Evolutionary conservation across 2,888 invertebrate species (phyloP).

Genomic region (Drosophila demipolita): DNA sequence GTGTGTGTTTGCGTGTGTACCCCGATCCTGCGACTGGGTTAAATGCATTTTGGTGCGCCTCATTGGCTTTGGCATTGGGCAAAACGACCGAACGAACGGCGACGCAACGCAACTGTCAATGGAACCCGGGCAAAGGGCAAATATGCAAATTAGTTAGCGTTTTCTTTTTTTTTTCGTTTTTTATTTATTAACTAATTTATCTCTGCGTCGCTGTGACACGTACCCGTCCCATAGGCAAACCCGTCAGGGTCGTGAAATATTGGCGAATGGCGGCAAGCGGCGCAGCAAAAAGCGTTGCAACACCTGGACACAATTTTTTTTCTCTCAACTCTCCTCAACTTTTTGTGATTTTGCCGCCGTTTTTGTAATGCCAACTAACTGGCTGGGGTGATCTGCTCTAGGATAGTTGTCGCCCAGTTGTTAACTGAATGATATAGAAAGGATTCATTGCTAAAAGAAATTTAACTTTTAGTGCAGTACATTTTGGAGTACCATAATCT

Average conservation of each 20-base stretch:
- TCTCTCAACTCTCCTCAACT: conserved; percentile 6
- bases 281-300: conserved; percentile 67
- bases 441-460: no score
- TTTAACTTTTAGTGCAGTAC: neutral
- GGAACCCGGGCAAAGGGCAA: conserved; percentile 67
- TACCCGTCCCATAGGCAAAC: conserved; percentile 52
- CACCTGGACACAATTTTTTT: conserved; percentile 73
- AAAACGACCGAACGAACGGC: conserved; percentile 14
- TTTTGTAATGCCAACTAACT: conserved; percentile 27
- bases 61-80: conserved; percentile 70
- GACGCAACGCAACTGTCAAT: conserved; percentile 67
- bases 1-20: neutral
- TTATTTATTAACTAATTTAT: conserved; percentile 81
- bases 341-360: conserved; percentile 23
- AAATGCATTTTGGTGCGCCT: conserved; percentile 78
- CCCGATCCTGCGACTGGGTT: conserved; percentile 28
- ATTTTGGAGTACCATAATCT: neutral
- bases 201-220: conserved; percentile 67
- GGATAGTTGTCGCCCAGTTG: conserved; percentile 26
- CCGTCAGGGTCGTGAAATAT: conserved; percentile 74
- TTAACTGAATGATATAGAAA: neutral
- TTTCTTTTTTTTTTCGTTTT: conserved; percentile 25
- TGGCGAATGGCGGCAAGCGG: conserved; percentile 56
- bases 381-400: neutral
- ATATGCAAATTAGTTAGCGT: conserved; percentile 80